Base-by-base conservation (phyloP, 2,888 invertebrate genomes). In the Melikaiella ostensackeni region DNA sequence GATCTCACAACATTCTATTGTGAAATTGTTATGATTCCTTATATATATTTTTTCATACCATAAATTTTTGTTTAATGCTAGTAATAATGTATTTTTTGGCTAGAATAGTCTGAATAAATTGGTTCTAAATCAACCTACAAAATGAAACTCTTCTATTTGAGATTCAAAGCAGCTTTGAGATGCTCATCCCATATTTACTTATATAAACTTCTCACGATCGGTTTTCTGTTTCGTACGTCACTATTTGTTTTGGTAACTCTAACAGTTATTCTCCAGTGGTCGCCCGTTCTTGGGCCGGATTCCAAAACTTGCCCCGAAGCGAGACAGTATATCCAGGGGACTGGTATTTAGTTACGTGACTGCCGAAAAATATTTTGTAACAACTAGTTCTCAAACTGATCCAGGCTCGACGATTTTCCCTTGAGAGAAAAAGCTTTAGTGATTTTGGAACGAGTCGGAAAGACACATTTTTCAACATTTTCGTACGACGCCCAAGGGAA, bases 331-430 rank as follows among this genome's bases (percentile, higher is more conserved):
- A 70, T 70, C 30, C 30, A 16, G 46, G 5, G 46, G 30, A 16
- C 30, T 7, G 30, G 70, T n/a, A 19, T 50, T 70, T 50, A 70
- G 70, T 70, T 70, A 70, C 70, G 70, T 70, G 70, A 50, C 30
- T 30, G n/a, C 30, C 46, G 50, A 70, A 70, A 70, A 70, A 50
- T 70, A 70, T 70, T 50, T 5, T 30, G 27, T 30, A 50, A 9
- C 50, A 66, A 33, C 70, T 50, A 30, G 11, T 70, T 70, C 46
- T 30, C 50, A 70, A 50, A 30, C 50, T 33, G 33, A 70, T 33
- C 46, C 30, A 70, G n/a, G 19, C n/a, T 30, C n/a, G 11, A n/a
- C 9, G 30, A 50, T 19, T 70, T n/a, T 66, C 46, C 50, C 70
- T 33, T 30, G 2, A 30, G 70, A 46, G 50, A 30, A 30, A 30